These are phyloP conservation scores for Grantiella picta DNA, from an alignment of 2,113 vertebrate genomes.

Conservation along the genomic window DNA sequence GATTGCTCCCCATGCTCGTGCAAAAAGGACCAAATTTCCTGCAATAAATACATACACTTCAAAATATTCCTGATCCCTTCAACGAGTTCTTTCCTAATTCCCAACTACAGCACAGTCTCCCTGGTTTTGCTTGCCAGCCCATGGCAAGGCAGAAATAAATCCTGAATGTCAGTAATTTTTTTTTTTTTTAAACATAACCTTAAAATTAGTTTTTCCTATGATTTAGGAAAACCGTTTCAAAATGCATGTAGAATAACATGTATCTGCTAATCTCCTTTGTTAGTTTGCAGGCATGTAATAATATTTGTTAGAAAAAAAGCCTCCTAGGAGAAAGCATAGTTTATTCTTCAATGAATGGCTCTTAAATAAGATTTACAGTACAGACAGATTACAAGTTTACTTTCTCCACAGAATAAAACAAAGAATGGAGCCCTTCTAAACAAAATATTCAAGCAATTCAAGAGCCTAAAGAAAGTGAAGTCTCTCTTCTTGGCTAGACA, in stretches of 20 bases:
- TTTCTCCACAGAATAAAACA: constrained; percentile 33
- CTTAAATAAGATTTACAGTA: constrained; percentile 45
- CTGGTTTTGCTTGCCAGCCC: background rate
- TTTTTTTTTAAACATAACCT: background rate
- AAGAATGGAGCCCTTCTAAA: constrained; percentile 33
- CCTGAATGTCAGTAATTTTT: background rate
- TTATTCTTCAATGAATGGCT: constrained; percentile 27
- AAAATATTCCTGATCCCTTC: constrained; percentile 12
- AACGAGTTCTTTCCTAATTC: constrained; percentile 7
- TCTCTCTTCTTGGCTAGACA: constrained; percentile 58
- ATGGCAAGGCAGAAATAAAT: background rate
- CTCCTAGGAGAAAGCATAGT: constrained; percentile 28
- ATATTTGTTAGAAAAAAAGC: constrained; percentile 29
- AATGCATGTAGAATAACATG: background rate
- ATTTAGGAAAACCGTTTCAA: background rate
- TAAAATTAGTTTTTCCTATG: background rate
- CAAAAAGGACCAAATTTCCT: background rate
- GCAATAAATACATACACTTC: background rate
- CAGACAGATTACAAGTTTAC: constrained; percentile 40
- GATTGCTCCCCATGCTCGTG: background rate
- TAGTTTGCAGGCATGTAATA: background rate
- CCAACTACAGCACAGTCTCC: background rate
- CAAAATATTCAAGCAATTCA: constrained; percentile 44
- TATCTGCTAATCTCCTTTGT: background rate
- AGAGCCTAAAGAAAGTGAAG: constrained; percentile 49